Evolutionary conservation across 2,113 vertebrate species (phyloP), one percentile per base, ranked within the genome.

Genomic region (Oxygymnocypris stewartii): DNA sequence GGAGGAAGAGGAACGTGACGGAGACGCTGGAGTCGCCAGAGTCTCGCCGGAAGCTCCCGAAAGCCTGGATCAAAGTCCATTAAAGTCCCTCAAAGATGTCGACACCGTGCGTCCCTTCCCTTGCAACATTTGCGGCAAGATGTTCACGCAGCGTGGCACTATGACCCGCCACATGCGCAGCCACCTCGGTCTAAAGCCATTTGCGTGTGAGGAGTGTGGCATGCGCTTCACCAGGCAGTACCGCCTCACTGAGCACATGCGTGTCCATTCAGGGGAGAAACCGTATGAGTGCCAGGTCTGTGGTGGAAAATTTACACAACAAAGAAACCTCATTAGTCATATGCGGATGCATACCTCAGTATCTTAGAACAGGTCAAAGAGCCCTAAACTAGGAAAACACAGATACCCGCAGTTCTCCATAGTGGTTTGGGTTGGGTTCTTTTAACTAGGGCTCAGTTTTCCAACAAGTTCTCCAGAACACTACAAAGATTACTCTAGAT

Each of bases 211-310:
- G 78, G 98, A 99, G 95, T 99, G 98, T 51, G 98, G 98, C 93
- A 99, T 99, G 98, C 97, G 98, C 92, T 99, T 99, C 93, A 99
- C 98, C 20, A 96, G 98, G 91, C 98, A 99, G 96, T 99, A 99
- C 93, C 97, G 98, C 91, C 97, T 99, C 92, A 99, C 98, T 1
- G 98, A 99, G 96, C 98, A 99, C 95, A 99, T 99, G 98, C 98
- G 98, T 11, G 97, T 99, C 91, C 98, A 99, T 95, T 99, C 98
- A 61, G 98, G 98, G 85, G 98, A 99, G 94, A 99, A 99, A 95
- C 98, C 98, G 90, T 99, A 99, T 42, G 96, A 98, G 96, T 99
- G 98, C 96, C 98, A 99, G 93, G 96, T 99, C 81, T 99, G 98
- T 47, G 98, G 98, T 81, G 97, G 98, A 89, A 99, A 99, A 93